A percentile compares a stretch with the other conserved stretches of the same genome.
Evolutionary conservation across 1,140 invertebrate genomes (phyloP).

Genomic region (Venustaconcha ellipsiformis): DNA sequence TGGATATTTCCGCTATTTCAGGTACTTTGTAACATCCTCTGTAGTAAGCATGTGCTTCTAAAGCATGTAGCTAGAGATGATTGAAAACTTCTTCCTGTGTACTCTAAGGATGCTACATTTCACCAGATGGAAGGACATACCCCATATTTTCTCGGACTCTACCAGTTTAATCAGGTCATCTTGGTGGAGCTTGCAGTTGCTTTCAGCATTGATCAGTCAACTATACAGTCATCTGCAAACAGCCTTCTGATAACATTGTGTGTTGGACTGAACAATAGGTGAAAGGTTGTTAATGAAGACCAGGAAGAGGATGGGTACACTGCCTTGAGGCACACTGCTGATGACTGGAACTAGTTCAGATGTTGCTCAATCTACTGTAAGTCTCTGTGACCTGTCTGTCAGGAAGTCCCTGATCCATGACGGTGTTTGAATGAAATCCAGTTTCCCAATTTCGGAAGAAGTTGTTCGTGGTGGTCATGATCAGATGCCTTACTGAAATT

Average conservation of each 20-base stretch:
- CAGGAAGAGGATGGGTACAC: background rate
- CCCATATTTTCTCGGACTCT: background rate
- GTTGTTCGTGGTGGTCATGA: background rate
- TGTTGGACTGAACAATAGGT: background rate
- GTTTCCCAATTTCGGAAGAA: background rate
- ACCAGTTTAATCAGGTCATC: background rate
- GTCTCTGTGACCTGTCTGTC: background rate
- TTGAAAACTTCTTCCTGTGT: background rate
- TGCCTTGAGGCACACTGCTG: background rate
- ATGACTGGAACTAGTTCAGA: background rate
- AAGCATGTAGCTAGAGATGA: background rate
- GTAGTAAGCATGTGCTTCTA: background rate
- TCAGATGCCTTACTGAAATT: slow-evolving; percentile 1
- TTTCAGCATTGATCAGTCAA: background rate
- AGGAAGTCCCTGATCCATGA: background rate
- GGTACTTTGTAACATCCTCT: background rate
- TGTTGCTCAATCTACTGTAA: background rate
- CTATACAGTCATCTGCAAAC: slow-evolving; percentile 1
- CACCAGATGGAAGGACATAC: background rate
- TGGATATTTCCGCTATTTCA: background rate
- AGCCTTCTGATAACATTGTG: background rate
- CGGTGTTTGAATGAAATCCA: background rate
- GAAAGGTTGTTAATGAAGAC: slow-evolving; percentile 4
- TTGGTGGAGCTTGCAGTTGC: background rate
- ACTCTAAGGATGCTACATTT: slow-evolving; percentile 8